Evolutionary conservation across 53 echinoderm and acorn worm genomes (phyloP).

Genomic region (Zoroaster sp.): DNA sequence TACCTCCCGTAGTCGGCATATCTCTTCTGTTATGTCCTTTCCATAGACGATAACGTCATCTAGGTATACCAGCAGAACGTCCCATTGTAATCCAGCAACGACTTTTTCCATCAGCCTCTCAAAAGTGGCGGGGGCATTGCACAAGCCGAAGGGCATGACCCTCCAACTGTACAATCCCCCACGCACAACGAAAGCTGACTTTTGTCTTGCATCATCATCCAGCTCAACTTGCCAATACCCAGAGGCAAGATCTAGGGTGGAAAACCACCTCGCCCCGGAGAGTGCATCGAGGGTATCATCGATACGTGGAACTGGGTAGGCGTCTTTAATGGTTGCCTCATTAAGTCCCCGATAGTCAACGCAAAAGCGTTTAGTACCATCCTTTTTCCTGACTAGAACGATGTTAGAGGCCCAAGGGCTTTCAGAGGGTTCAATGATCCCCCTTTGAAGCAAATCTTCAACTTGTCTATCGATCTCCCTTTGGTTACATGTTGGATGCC

Average conservation of each 20-base stretch:
- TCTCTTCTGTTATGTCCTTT: too few species aligned
- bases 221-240: too few species aligned
- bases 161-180: too few species aligned
- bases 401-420: constrained; percentile 49
- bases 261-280: constrained; percentile 36
- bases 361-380: constrained; percentile 40
- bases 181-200: too few species aligned
- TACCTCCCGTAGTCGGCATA: background rate
- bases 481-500: constrained; percentile 10
- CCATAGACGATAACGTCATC: too few species aligned
- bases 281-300: constrained; percentile 53
- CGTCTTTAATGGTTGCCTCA: constrained; percentile 49
- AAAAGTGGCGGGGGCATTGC: too few species aligned
- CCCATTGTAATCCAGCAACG: too few species aligned
- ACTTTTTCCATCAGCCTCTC: too few species aligned
- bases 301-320: constrained; percentile 40
- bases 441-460: constrained; percentile 20
- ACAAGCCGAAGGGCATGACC: too few species aligned
- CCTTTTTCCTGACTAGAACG: constrained; percentile 59
- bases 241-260: background rate
- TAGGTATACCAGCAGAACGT: too few species aligned
- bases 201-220: too few species aligned
- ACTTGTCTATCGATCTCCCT: constrained; percentile 36
- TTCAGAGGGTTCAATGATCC: constrained; percentile 30
- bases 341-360: constrained; percentile 55